Evolutionary conservation across 2,888 invertebrate genomes (phyloP).

Genomic region (Acrocera orbiculus): DNA sequence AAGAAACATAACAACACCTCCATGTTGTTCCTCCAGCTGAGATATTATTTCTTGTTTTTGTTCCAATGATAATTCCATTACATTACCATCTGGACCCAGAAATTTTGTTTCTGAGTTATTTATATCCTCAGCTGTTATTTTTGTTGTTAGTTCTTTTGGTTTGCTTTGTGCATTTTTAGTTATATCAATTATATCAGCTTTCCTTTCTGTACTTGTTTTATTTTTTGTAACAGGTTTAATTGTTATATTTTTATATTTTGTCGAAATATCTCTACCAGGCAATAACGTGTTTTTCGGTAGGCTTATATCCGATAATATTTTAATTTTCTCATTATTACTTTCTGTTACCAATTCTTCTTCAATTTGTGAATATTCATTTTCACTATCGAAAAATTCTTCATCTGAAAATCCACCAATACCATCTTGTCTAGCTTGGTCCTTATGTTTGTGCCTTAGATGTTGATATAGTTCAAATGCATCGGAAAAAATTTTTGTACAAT

Average conservation of each 20-base stretch:
- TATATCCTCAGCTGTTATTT: constrained; percentile 2
- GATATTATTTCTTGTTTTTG: constrained; percentile 30
- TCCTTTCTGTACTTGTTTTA: constrained; percentile 39
- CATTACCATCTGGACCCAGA: constrained; percentile 33
- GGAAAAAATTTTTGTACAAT: constrained; percentile 56
- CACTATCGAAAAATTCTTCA: constrained; percentile 20
- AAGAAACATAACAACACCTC: constrained; percentile 29
- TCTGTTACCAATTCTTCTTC: background rate
- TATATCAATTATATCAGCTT: constrained; percentile 35
- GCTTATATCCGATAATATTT: constrained; percentile 32
- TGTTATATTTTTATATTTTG: too few relatives aligned
- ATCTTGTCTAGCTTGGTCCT: constrained; percentile 43
- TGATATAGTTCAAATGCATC: constrained; percentile 50
- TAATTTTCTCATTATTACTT: constrained; percentile 29
- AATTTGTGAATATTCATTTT: constrained; percentile 16
- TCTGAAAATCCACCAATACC: constrained; percentile 44
- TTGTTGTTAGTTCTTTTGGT: constrained; percentile 5
- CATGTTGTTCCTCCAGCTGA: constrained; percentile 27
- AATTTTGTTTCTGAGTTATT: constrained; percentile 27
- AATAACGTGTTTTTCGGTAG: constrained; percentile 24
- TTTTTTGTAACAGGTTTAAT: constrained; percentile 38
- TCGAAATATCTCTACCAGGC: too few relatives aligned
- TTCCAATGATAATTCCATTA: constrained; percentile 28
- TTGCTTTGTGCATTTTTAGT: constrained; percentile 7
- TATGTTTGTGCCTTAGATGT: constrained; percentile 50